These are phyloP conservation scores for Papilio gigon DNA, from an alignment of 2,888 invertebrate species.

Conservation along the genomic window DNA sequence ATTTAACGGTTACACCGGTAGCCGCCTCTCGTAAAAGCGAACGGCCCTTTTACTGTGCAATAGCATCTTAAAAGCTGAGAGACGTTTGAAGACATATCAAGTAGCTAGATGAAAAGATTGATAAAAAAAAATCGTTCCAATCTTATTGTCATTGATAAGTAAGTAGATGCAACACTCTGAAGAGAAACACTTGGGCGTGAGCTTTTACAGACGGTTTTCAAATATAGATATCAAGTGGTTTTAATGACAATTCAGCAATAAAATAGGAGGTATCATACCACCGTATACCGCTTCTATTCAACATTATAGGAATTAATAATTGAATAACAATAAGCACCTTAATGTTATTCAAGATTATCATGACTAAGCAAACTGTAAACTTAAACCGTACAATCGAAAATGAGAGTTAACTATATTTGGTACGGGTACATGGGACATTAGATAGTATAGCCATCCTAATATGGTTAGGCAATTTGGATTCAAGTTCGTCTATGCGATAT, in stretches of 20 bases:
- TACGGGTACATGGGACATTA: conserved; percentile 41
- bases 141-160: background rate
- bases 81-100: conserved; percentile 63
- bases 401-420: conserved; percentile 44
- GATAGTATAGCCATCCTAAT: conserved; percentile 51
- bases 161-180: background rate
- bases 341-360: background rate
- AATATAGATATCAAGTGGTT: background rate
- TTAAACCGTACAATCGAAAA: conserved; percentile 37
- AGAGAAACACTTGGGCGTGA: background rate
- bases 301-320: no score
- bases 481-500: conserved; percentile 66
- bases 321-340: background rate
- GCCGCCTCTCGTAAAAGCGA: conserved; percentile 58
- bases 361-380: conserved; percentile 32
- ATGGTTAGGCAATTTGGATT: conserved; percentile 62
- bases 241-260: no score
- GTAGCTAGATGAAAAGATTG: conserved; percentile 45
- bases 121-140: background rate
- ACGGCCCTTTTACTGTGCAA: conserved; percentile 50
- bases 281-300: no score
- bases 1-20: conserved; percentile 54
- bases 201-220: background rate
- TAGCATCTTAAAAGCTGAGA: conserved; percentile 45
- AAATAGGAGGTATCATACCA: no score